phyloP scores from a whole-genome alignment of 2,797 vertebrate genomes.

The Stomatorhinus walkeri region DNA sequence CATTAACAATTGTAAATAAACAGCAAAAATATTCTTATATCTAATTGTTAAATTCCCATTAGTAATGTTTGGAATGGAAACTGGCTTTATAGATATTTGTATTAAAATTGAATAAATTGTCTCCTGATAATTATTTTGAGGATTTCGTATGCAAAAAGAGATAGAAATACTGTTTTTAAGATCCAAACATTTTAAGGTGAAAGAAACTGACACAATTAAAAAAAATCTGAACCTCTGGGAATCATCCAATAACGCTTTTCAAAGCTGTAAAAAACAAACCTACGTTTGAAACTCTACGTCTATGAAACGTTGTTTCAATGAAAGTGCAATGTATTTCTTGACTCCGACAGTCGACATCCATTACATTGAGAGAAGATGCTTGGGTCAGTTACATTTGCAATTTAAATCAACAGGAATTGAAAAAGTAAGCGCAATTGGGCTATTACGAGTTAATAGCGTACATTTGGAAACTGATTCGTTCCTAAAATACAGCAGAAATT shows the following conservation, averaged over 20 bases:
- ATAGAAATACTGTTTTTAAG: neutral
- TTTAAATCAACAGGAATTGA: neutral
- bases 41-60: neutral
- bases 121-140: neutral
- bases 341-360: neutral
- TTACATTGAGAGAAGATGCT: neutral
- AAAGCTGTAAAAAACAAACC: neutral
- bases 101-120: neutral
- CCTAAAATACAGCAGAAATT: neutral
- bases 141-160: neutral
- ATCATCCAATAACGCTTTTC: neutral
- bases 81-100: neutral
- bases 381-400: neutral
- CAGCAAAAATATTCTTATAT: neutral
- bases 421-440: neutral
- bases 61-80: conserved; percentile 3
- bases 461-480: neutral
- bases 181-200: neutral
- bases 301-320: neutral
- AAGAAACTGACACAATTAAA: neutral
- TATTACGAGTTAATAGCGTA: neutral
- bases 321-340: neutral
- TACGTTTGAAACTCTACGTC: neutral
- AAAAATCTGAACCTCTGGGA: neutral
- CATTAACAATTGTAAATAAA: neutral